These are phyloP conservation scores for Acleris sparsana DNA, from an alignment of 2,888 invertebrate genomes.

Conservation along the genomic window DNA sequence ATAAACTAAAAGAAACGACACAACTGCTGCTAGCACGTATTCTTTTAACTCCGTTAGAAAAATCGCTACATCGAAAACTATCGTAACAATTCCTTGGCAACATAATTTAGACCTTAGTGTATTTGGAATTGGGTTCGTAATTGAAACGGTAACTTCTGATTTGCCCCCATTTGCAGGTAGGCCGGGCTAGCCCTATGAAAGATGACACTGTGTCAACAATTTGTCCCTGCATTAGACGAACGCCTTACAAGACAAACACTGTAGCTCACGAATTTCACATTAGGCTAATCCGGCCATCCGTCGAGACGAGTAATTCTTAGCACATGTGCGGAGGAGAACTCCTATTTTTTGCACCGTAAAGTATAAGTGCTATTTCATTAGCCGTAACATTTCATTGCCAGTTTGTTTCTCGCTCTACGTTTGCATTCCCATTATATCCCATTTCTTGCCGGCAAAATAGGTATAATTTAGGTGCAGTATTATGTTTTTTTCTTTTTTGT, in stretches of 20 bases:
- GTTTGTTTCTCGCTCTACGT: constrained; percentile 48
- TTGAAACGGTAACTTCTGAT: constrained; percentile 42
- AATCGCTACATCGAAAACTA: constrained; percentile 55
- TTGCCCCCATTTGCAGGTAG: constrained; percentile 67
- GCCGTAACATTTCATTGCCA: constrained; percentile 61
- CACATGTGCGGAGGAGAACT: constrained; percentile 64
- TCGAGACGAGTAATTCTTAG: constrained; percentile 68
- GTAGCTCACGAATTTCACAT: constrained; percentile 77
- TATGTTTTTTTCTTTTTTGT: constrained; percentile 31
- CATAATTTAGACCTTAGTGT: constrained; percentile 37
- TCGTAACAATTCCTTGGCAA: constrained; percentile 33
- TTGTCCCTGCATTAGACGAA: constrained; percentile 74
- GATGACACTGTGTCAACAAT: constrained; percentile 80
- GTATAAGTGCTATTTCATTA: constrained; percentile 78
- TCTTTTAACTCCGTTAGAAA: constrained; percentile 62
- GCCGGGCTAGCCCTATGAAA: constrained; percentile 70
- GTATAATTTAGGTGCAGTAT: constrained; percentile 14
- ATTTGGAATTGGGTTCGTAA: constrained; percentile 46
- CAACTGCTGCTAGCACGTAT: constrained; percentile 71
- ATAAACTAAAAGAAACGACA: constrained; percentile 60
- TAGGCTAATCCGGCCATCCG: constrained; percentile 77
- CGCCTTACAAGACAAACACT: constrained; percentile 76
- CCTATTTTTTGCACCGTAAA: constrained; percentile 72
- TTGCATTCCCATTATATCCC: constrained; percentile 30
- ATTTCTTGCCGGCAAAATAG: constrained; percentile 37